A percentile compares a stretch with the other conserved stretches of the same genome.
Evolutionary conservation across 2,113 vertebrate species (phyloP).

Genomic region (Sialia sialis): DNA sequence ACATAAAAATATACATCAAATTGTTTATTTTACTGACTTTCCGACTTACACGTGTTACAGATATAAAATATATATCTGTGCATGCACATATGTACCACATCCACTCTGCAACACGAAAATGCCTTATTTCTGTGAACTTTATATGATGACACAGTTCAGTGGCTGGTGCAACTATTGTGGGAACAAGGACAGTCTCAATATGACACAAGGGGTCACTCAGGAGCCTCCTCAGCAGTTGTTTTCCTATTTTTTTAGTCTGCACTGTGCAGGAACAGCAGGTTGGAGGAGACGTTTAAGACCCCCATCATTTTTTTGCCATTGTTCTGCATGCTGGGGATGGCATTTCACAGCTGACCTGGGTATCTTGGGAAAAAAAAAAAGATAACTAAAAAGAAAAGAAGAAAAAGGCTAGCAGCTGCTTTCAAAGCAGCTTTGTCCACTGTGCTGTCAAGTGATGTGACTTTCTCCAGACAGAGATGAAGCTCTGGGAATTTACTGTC

Average conservation of each 20-base stretch:
- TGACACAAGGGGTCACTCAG: conserved; percentile 60
- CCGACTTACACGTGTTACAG: accelerated
- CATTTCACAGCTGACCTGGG: background rate
- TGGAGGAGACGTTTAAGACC: background rate
- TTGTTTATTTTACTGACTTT: background rate
- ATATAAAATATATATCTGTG: background rate
- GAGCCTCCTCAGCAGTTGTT: background rate
- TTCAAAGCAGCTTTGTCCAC: conserved; percentile 12
- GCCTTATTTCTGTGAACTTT: background rate
- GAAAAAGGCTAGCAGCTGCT: background rate
- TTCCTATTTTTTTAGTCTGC: background rate
- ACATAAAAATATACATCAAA: background rate
- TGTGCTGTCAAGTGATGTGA: background rate
- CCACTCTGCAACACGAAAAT: background rate
- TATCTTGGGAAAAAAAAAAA: background rate
- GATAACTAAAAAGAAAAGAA: background rate
- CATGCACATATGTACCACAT: background rate
- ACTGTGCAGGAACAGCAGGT: background rate
- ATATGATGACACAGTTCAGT: background rate
- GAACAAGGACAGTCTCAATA: background rate
- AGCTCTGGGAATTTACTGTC: background rate
- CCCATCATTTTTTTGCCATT: background rate
- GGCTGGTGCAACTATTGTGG: background rate
- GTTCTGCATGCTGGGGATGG: background rate
- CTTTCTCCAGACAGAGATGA: background rate